Percentiles rank a stretch among this genome's conserved stretches.
phyloP scores from a whole-genome alignment of 2,113 vertebrate genomes.

The Trinectes maculatus region DNA sequence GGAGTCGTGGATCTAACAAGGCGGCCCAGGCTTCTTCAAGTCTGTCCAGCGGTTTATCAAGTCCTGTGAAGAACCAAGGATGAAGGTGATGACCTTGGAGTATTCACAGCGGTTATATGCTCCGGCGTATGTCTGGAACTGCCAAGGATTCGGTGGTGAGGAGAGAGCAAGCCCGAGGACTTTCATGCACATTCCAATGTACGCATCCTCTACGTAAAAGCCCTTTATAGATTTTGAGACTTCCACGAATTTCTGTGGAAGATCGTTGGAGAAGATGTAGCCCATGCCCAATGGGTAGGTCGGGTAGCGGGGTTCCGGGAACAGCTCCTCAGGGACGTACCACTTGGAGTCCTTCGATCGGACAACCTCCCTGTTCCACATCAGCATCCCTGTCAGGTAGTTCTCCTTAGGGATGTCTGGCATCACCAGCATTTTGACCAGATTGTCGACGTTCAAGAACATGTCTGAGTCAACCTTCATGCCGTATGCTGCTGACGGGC shows the following conservation, averaged over 20 bases:
- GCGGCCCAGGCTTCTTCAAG: conserved; percentile 55
- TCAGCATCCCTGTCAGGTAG: conserved; percentile 92
- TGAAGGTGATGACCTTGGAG: conserved; percentile 73
- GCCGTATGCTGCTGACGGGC: conserved; percentile 82
- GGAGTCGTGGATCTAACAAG: conserved; percentile 23
- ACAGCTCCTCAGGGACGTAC: conserved; percentile 91
- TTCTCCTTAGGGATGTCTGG: conserved; percentile 84
- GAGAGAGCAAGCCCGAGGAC: conserved; percentile 49
- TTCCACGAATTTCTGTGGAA: conserved; percentile 87
- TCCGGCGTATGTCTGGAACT: conserved; percentile 56
- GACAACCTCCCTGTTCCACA: conserved; percentile 87
- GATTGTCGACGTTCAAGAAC: conserved; percentile 93
- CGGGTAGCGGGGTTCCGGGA: conserved; percentile 87
- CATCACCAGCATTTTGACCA: conserved; percentile 88
- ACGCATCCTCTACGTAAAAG: conserved; percentile 91
- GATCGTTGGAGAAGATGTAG: conserved; percentile 94
- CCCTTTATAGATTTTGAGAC: conserved; percentile 87
- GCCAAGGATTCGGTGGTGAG: not conserved
- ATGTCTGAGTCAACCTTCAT: conserved; percentile 98
- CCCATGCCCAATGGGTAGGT: conserved; percentile 93
- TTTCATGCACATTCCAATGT: conserved; percentile 80
- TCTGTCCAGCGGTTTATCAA: conserved; percentile 73
- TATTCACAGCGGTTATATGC: conserved; percentile 66
- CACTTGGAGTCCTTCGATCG: conserved; percentile 89
- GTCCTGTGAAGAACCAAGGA: conserved; percentile 58